Evolutionary conservation across 2,113 vertebrate genomes (phyloP), one percentile per base, ranked within the genome.

Genomic region (Pseudopodoces humilis): DNA sequence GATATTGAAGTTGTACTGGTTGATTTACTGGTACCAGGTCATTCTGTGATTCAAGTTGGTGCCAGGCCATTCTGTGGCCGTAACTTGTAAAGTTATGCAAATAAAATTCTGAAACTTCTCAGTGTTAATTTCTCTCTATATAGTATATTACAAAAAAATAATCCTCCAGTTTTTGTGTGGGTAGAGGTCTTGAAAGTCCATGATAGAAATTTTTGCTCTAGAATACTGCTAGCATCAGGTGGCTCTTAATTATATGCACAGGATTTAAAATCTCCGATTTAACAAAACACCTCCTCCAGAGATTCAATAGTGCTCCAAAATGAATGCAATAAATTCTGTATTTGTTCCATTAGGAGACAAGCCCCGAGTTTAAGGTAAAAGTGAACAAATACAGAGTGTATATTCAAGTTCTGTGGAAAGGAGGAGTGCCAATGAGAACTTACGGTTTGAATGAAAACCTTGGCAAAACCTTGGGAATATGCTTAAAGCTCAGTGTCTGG

Each of bases 381-480:
- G 14, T 49, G 43, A 63, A 77, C 25, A 87, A 89, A 53, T 31
- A 9, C 11, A 49, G 28, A 69, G n/a, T 39, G 18, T 46, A 7
- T 15, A 6, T 50, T 49, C 13, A 15, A 33, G 11, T 77, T 77
- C 28, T 50, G 0, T 19, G 35, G 58, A 62, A 85, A 53, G 37
- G 9, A 80, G 11, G 23, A 37, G 24, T 33, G n/a, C 8, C 17
- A 37, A 0, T 47, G 17, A 59, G 19, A 52, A 53, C 3, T 72
- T 33, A 9, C 0, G 0, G 0, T 37, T 88, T 71, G 20, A 67
- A 69, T 58, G 13, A 47, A 63, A 55, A 11, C 22, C 41, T 21
- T 6, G 3, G n/a, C 31, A 53, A 59, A 88, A 53, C 25, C 30
- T n/a, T 60, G 49, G 41, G 39, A 39, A 39, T 39, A 39, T 39